Evolutionary conservation across 2,113 vertebrate species (phyloP), one percentile per base, ranked within the genome.

Genomic region (Odobenus rosmarus): DNA sequence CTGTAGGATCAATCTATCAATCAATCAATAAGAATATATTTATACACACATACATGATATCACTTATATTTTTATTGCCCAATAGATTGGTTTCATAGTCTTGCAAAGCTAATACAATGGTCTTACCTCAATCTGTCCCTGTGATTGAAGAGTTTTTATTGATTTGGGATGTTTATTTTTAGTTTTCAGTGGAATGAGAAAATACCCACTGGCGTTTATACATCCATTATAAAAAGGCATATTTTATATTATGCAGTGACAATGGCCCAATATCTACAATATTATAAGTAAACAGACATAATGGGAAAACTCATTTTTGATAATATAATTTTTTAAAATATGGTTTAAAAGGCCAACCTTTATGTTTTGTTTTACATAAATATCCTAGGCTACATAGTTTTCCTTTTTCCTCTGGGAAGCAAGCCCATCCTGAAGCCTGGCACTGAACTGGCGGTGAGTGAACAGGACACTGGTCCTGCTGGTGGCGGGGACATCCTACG

Each of bases 91-190:
- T 59, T 79, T 15, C 62, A 87, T 59, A 79, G n/a, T 74, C 86
- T 53, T 86, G 7, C 39, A 94, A 93, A 94, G 42, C 51, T 94
- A 71, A 77, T 51, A 71, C 39, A 90, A 72, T 71, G 31, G 61
- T 82, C 28, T 93, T 93, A 71, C n/a, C 62, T 95, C 42, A 69
- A 87, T 82, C 36, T 86, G 19, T 76, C 79, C 57, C 57, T 97
- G 39, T 76, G 74, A 80, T 23, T 84, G 94, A 88, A 90, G 81
- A 24, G n/a, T 9, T 88, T 72, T 91, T 72, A 31, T 82, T 97
- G 90, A 84, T 49, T 93, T 69, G 3, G 23, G 39, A 61, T 18
- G 36, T 77, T 88, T 46, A 67, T 88, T 80, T 97, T 87, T 61
- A 57, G 28, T 62, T 55, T 90, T 74, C 59, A 83, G 69, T 83